Base-by-base conservation (phyloP, 2,888 invertebrate species). In the Lasioglossum lativentre region DNA sequence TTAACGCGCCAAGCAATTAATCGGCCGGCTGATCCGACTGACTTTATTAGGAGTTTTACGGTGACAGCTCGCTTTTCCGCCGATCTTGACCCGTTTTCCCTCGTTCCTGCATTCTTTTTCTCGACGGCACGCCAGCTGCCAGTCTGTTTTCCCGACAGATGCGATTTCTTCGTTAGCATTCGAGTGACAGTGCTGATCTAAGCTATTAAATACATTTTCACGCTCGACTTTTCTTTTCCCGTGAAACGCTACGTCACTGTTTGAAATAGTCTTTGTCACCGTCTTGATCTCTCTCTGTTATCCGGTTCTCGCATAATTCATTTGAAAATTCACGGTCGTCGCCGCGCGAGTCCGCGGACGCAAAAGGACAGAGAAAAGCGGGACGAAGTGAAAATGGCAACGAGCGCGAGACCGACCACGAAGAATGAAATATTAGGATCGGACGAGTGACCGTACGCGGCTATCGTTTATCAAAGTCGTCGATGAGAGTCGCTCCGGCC, bases 1-100 rank as follows among this genome's bases (percentile, higher is more conserved):
- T 87, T 85, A 85, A 42, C 75, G 76, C 75, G 80, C 80, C 83
- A n/a, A n/a, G 66, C 63, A 78, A 87, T 87, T 83, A 87, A 75
- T 72, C 8, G 47, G 72, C 23, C n/a, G 63, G n/a, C 4, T 16
- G 34, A 19, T 30, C 63, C 63, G 23, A 4, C 34, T 34, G 4
- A 68, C 77, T 85, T 78, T 76, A 80, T 82, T 83, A 83, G 45
- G 74, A 23, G 14, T 30, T 75, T 71, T 38, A 27, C 6, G 59
- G 52, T 56, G 30, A 34, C 30, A 73, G 1, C n/a, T 27, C n/a
- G 30, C 34, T 38, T 68, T 30, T 72, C 40, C 47, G 45, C 14
- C 66, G 77, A 63, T 72, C 70, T 82, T 84, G 78, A 78, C 76
- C 78, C 74, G 30, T 70, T 66, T 86, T 82, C 40, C 10, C 34